Percentiles rank a stretch among this genome's conserved stretches.
Evolutionary conservation across 2,797 vertebrate genomes (phyloP).

Genomic region (Spea hammondii): DNA sequence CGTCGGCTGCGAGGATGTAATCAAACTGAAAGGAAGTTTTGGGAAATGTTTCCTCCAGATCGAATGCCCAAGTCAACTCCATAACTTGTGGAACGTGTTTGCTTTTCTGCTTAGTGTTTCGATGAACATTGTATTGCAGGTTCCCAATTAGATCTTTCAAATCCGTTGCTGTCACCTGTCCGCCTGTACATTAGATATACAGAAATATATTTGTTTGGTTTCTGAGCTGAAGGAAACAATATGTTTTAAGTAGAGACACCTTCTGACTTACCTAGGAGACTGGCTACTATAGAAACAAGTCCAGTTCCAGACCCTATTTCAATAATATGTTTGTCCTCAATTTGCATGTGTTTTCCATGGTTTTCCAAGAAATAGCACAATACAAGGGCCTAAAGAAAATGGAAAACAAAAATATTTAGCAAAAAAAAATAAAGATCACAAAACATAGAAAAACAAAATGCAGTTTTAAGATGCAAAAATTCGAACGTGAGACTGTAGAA

Average conservation of each 20-base stretch:
- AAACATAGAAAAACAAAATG: too few species aligned
- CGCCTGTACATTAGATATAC: conserved; percentile 67
- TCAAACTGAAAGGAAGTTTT: conserved; percentile 75
- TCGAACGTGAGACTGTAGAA: too few species aligned
- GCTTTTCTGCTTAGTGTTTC: conserved; percentile 82
- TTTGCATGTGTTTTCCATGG: conserved; percentile 74
- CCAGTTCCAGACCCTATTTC: conserved; percentile 96
- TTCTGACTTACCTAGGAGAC: conserved; percentile 81
- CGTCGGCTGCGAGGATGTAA: conserved; percentile 91
- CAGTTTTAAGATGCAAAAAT: too few species aligned
- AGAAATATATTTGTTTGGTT: neutral
- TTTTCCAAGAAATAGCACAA: conserved; percentile 91
- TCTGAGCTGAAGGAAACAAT: neutral
- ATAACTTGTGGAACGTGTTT: conserved; percentile 82
- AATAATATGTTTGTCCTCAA: conserved; percentile 87
- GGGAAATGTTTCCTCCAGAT: conserved; percentile 81
- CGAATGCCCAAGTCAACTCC: conserved; percentile 85
- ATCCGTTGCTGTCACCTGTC: conserved; percentile 88
- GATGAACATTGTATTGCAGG: conserved; percentile 80
- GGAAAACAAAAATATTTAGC: conserved; percentile 6
- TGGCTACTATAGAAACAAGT: conserved; percentile 87
- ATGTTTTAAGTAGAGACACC: neutral
- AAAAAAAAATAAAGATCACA: conserved; percentile 7
- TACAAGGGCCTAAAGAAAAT: conserved; percentile 80
- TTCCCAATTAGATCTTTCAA: conserved; percentile 88